Conservation (phyloP, 1,140 invertebrate species). For the Holotrichia oblita region DNA sequence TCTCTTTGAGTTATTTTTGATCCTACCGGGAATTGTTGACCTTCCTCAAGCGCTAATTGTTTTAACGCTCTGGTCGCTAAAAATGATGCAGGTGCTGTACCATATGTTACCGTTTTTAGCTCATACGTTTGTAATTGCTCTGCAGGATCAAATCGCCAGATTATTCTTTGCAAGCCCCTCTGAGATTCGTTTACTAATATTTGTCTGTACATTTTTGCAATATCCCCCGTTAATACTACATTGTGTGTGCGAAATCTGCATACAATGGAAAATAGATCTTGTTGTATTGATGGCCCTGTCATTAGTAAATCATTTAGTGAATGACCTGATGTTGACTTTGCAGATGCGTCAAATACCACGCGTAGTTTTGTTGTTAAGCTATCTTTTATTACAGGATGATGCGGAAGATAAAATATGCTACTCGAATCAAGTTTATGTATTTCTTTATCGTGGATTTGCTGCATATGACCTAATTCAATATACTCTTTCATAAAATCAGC, state of each 20-base stretch:
- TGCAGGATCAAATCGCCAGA: constrained; percentile 53
- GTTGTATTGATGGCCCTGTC: constrained; percentile 49
- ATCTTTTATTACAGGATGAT: constrained; percentile 55
- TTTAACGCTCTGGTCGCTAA: constrained; percentile 53
- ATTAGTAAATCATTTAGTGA: constrained; percentile 53
- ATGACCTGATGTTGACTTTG: constrained; percentile 47
- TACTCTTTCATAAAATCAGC: constrained; percentile 46
- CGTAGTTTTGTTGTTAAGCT: too few relatives aligned
- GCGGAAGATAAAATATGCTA: constrained; percentile 55
- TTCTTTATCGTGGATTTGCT: background rate
- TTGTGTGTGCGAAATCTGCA: constrained; percentile 54
- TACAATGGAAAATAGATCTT: constrained; percentile 47
- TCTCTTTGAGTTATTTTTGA: constrained; percentile 52
- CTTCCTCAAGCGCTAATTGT: constrained; percentile 48
- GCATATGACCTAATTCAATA: constrained; percentile 47
- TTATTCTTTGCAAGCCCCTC: constrained; percentile 57
- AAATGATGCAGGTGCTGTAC: constrained; percentile 46
- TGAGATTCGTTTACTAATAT: constrained; percentile 55
- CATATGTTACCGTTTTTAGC: background rate
- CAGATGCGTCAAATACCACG: too few relatives aligned
- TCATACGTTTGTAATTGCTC: background rate
- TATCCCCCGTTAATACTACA: constrained; percentile 54
- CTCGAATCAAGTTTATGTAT: background rate
- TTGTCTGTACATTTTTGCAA: constrained; percentile 60
- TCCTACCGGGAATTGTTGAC: constrained; percentile 46